Evolutionary conservation across 2,797 vertebrate genomes (phyloP), one percentile per base, ranked within the genome.

Genomic region (Melopsittacus undulatus): DNA sequence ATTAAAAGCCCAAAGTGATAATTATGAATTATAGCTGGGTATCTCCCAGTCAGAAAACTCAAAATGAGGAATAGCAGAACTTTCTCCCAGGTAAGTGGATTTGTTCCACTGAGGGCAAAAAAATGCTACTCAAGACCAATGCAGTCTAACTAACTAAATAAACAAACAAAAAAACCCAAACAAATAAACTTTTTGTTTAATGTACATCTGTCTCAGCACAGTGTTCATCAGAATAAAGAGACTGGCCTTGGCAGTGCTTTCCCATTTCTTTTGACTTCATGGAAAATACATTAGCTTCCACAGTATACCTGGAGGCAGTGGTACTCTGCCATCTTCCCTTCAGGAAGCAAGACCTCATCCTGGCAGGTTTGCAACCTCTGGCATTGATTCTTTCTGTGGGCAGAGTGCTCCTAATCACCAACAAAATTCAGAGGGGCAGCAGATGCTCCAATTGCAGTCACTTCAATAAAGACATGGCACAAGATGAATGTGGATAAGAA

Each of bases 151-250:
- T 51, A 80, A 77, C n/a, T 93, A 64, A 78, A 56, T 42, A 95
- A 91, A 64, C 46, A 75, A 54, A 56, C 48, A 57, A 80, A 49
- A n/a, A 61, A 59, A 52, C 46, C 61, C 42, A 90, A 72, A 80
- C 23, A 74, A 54, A 61, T 23, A 70, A 48, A 79, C 69, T 83
- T 82, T 54, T 63, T 77, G 72, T 82, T 92, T 92, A 89, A 64
- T 63, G 36, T 16, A 56, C 79, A 92, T 86, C 63, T 96, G 61
- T 74, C 95, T 90, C 61, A 93, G 76, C 29, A 70, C 22, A 54
- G 62, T 5, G 7, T 49, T 92, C 67, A 63, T 79, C 66, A 88
- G 81, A 80, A 77, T 82, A 69, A 87, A 52, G 63, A 73, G 23
- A 29, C 15, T 59, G 19, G 22, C 11, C 7, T 74, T 84, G 81